phyloP scores from a whole-genome alignment of 2,113 vertebrate genomes.

The Cottus gobio region DNA sequence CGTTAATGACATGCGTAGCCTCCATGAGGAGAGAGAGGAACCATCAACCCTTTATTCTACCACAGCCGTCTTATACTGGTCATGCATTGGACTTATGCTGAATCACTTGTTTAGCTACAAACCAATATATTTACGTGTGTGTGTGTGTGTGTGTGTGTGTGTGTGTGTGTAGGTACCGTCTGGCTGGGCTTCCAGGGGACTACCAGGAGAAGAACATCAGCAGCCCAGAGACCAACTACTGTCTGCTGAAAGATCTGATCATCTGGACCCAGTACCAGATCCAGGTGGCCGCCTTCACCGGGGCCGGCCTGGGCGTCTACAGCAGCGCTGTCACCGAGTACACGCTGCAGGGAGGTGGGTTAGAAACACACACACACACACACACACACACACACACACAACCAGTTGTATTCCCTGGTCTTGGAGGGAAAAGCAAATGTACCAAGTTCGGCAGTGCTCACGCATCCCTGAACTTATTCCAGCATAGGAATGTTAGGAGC shows the following conservation, averaged over 20 bases:
- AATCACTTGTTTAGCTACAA: not conserved
- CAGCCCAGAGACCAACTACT: conserved; percentile 96
- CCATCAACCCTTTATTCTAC: not conserved
- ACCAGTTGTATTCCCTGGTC: not conserved
- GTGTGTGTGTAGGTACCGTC: conserved; percentile 87
- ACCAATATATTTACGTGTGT: not conserved
- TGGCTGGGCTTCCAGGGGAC: conserved; percentile 93
- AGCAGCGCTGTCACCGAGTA: conserved; percentile 93
- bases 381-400: conserved; percentile 13
- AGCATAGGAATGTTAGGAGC: not conserved
- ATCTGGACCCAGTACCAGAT: conserved; percentile 99
- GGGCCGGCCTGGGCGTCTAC: conserved; percentile 92
- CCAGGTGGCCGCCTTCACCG: conserved; percentile 96
- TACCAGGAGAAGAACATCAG: conserved; percentile 95
- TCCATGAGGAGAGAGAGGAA: not conserved
- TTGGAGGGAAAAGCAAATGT: not conserved
- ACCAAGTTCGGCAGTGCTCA: not conserved
- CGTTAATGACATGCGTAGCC: not conserved
- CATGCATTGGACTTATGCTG: not conserved
- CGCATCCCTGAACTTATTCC: not conserved
- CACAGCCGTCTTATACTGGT: not conserved
- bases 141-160: conserved; percentile 11
- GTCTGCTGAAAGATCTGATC: conserved; percentile 94
- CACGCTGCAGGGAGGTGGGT: conserved; percentile 95
- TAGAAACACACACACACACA: conserved; percentile 12